These are phyloP conservation scores for Drosophila infuscata DNA, from an alignment of 2,888 invertebrate species.

Conservation along the genomic window DNA sequence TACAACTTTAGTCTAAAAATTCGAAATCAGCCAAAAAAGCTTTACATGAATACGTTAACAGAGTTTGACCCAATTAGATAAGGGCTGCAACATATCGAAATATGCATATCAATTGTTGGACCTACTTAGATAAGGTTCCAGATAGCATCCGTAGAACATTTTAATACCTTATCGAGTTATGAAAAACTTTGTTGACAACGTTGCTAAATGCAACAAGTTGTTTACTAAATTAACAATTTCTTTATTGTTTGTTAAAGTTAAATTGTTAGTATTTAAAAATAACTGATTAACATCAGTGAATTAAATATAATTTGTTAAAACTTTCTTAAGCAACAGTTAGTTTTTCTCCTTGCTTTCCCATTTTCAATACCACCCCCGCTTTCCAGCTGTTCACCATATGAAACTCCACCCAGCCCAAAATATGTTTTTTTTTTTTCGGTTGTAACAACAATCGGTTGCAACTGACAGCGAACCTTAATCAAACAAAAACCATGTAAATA, in stretches of 20 bases:
- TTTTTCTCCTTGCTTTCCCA: background rate
- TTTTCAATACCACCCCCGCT: background rate
- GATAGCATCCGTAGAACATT: conserved; percentile 5
- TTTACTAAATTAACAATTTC: background rate
- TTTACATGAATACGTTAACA: background rate
- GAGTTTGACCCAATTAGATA: conserved; percentile 1
- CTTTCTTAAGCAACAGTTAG: background rate
- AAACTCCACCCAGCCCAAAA: background rate
- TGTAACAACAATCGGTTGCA: conserved; percentile 24
- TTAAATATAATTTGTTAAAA: background rate
- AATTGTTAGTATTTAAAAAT: background rate
- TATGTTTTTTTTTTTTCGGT: conserved; percentile 3
- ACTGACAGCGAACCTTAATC: conserved; percentile 9
- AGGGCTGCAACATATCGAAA: background rate
- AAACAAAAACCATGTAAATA: background rate
- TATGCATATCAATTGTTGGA: conserved; percentile 7
- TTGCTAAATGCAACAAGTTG: background rate
- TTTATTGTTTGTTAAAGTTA: background rate
- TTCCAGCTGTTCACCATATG: background rate
- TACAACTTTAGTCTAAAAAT: background rate
- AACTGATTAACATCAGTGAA: background rate
- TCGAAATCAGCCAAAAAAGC: background rate
- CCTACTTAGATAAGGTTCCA: conserved; percentile 15
- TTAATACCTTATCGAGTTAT: background rate
- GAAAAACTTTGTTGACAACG: background rate